phyloP scores from a whole-genome alignment of 2,888 invertebrate genomes.

The Calephelis perditalis region DNA sequence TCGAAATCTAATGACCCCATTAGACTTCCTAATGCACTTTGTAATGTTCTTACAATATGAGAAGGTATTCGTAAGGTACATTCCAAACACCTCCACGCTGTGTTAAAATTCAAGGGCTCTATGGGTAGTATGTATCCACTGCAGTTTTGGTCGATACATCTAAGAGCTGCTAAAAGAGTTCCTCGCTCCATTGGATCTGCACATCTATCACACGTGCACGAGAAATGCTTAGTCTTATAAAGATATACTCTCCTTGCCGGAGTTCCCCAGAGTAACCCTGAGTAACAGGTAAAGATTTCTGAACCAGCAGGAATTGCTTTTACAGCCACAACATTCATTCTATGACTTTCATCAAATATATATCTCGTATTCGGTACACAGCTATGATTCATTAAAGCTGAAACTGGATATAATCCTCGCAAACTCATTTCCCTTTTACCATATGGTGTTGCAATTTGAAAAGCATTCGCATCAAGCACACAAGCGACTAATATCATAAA shows the following conservation, averaged over 20 bases:
- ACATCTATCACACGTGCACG: slow-evolving; percentile 82
- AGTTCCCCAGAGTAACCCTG: slow-evolving; percentile 83
- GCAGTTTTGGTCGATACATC: slow-evolving; percentile 73
- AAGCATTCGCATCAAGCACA: slow-evolving; percentile 83
- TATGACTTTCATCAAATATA: slow-evolving; percentile 74
- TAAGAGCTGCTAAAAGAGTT: slow-evolving; percentile 75
- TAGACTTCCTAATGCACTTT: slow-evolving; percentile 74
- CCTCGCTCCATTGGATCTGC: slow-evolving; percentile 82
- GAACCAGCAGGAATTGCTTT: slow-evolving; percentile 76
- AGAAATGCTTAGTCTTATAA: slow-evolving; percentile 82
- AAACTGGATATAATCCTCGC: slow-evolving; percentile 82
- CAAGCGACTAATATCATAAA: slow-evolving; percentile 79
- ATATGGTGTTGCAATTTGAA: slow-evolving; percentile 74
- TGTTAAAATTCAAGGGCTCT: slow-evolving; percentile 70
- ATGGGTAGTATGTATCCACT: slow-evolving; percentile 76
- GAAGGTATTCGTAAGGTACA: slow-evolving; percentile 69
- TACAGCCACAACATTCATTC: slow-evolving; percentile 80
- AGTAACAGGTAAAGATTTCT: slow-evolving; percentile 83
- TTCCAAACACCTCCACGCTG: slow-evolving; percentile 79
- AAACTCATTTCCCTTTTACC: slow-evolving; percentile 69
- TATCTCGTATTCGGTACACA: slow-evolving; percentile 83
- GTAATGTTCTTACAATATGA: slow-evolving; percentile 69
- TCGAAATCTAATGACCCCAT: slow-evolving; percentile 69
- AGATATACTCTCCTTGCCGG: slow-evolving; percentile 80
- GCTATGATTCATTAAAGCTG: slow-evolving; percentile 83